phyloP scores from a whole-genome alignment of 2,797 vertebrate species.

The Leptodactylus fallax region DNA sequence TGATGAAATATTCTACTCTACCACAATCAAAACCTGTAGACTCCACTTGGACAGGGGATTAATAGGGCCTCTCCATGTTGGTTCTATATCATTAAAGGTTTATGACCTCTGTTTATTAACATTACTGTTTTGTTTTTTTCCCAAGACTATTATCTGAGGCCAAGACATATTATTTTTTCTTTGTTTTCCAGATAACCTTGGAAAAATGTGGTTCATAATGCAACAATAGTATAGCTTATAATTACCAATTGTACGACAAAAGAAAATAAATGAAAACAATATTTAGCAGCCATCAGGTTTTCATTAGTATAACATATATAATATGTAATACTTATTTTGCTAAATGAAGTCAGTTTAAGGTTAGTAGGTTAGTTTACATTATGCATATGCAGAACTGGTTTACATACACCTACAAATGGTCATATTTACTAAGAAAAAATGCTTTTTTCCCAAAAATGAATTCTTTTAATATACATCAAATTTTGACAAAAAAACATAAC shows the following conservation, averaged over 20 bases:
- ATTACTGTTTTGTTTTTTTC: neutral
- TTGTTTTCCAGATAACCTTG: neutral
- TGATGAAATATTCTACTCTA: neutral
- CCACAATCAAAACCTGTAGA: neutral
- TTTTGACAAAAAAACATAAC: neutral
- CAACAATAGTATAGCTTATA: neutral
- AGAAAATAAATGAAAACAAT: conserved; percentile 2
- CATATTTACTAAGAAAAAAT: neutral
- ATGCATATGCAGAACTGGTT: neutral
- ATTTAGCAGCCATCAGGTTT: conserved; percentile 16
- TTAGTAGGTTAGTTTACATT: conserved; percentile 22
- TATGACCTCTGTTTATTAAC: conserved; percentile 1
- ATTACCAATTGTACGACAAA: neutral
- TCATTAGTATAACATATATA: conserved; percentile 14
- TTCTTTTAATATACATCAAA: neutral
- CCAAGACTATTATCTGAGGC: neutral
- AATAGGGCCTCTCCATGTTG: neutral
- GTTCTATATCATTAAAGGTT: neutral
- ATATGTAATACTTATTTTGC: conserved; percentile 16
- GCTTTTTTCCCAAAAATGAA: neutral
- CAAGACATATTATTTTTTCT: neutral
- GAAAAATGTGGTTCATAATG: conserved; percentile 15
- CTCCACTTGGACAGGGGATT: neutral
- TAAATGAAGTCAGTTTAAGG: conserved; percentile 25
- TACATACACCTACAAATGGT: conserved; percentile 1